Conservation (phyloP, 2,113 vertebrate species). For the Dolichallabes microphthalmus region DNA sequence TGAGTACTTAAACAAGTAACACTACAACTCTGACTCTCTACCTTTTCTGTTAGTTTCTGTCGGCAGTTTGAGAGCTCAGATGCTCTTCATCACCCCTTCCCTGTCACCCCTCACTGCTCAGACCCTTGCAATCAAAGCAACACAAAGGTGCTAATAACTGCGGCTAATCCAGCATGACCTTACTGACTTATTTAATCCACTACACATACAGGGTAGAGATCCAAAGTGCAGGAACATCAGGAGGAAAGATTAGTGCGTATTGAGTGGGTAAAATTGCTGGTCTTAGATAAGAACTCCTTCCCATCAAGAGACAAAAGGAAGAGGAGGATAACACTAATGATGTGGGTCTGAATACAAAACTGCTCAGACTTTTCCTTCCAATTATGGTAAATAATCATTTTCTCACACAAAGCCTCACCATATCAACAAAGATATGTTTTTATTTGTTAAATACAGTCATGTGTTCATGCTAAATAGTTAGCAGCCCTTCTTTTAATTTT, state of each 20-base stretch:
- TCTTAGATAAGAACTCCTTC: background rate
- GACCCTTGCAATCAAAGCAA: background rate
- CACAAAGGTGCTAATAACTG: slow-evolving; percentile 37
- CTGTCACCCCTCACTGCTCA: background rate
- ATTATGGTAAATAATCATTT: background rate
- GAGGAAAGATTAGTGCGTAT: background rate
- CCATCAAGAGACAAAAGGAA: background rate
- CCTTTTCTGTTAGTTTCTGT: background rate
- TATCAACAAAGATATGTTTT: background rate
- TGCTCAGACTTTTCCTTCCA: background rate
- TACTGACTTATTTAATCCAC: slow-evolving; percentile 17
- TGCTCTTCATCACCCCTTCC: background rate
- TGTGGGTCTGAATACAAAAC: background rate
- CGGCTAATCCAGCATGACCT: slow-evolving; percentile 21
- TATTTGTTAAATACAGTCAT: background rate
- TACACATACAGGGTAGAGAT: slow-evolving; percentile 1
- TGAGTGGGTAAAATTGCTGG: background rate
- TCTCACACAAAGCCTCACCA: background rate
- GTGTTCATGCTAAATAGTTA: too few relatives aligned
- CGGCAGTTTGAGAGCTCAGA: background rate
- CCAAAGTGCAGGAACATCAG: background rate
- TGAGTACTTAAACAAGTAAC: too few relatives aligned
- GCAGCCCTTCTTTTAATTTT: too few relatives aligned
- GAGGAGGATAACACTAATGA: background rate
- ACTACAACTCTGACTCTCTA: background rate